Evolutionary conservation across 2,113 vertebrate species (phyloP), one percentile per base, ranked within the genome.

Genomic region (Emydura subglobosa): DNA sequence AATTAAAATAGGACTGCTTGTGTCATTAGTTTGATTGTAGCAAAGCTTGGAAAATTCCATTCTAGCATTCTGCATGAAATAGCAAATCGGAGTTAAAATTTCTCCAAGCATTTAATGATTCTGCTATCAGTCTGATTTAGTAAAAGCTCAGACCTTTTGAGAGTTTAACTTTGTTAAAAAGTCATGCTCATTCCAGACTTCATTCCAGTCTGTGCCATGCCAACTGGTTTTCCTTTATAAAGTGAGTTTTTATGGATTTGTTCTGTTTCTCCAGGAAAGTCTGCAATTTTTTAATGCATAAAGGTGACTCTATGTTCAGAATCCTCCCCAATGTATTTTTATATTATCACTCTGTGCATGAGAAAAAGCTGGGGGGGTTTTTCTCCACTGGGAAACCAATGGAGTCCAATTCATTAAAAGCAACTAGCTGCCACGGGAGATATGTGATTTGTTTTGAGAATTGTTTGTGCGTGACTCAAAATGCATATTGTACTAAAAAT

Each of bases 81-180:
- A 92, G 65, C 39, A 96, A 97, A 97, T 95, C 72, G 89, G 44
- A 96, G 76, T 93, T 96, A 96, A 95, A 95, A 94, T 94, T 97
- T 96, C 57, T 97, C 72, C 50, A 97, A 87, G 90, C 72, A 95
- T 79, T 87, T 95, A 89, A 92, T 93, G 83, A 39, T 95, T 89
- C 53, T 93, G 44, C 47, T 83, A 78, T 93, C 59, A 55, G 81
- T 93, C 84, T 93, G 86, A 96, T 91, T 95, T 88, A 96, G 61
- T 89, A 86, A 93, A 85, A 59, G 22, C 93, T 96, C 68, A 84
- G 57, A 93, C 8, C 59, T 83, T 94, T 90, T 95, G 13, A 79
- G 86, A 96, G 79, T 86, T 79, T 86, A 95, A 87, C 53, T 85
- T 95, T 88, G 5, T 31, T 91, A 91, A 90, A 79, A 90, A 94